Conservation (phyloP, 2,113 vertebrate species). For the Cariama cristata region DNA sequence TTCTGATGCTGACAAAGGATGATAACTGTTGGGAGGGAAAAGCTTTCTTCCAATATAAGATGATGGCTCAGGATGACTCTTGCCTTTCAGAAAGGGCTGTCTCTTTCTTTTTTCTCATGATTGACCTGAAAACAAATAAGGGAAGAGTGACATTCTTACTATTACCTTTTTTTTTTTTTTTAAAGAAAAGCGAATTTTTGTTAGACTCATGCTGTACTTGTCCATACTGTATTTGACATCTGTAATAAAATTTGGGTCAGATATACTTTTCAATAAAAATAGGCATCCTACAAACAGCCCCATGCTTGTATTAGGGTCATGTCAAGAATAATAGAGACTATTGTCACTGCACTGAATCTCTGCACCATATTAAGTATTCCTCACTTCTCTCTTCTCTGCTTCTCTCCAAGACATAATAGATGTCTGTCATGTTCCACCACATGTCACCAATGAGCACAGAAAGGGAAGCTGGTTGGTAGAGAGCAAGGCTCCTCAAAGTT, state of each 20-base stretch:
- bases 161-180: neutral
- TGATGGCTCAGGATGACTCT: neutral
- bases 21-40: constrained; percentile 1
- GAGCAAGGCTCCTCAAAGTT: neutral
- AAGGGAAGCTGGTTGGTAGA: neutral
- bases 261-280: constrained; percentile 41
- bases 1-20: constrained; percentile 12
- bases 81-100: constrained; percentile 1
- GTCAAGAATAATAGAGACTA: constrained; percentile 35
- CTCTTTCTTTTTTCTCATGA: constrained; percentile 16
- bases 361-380: neutral
- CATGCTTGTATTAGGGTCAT: constrained; percentile 16
- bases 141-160: constrained; percentile 27
- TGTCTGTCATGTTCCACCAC: neutral
- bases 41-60: neutral
- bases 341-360: constrained; percentile 32
- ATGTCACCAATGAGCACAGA: neutral
- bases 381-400: neutral
- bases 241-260: constrained; percentile 59
- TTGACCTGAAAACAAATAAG: constrained; percentile 56
- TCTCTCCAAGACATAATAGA: neutral
- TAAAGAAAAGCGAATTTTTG: neutral
- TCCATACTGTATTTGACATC: constrained; percentile 52
- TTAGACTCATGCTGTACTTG: neutral
- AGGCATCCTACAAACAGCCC: constrained; percentile 3